Percentiles rank a stretch among this genome's conserved stretches.
Conservation (phyloP, 2,888 invertebrate species). For the Apodemia duryi region DNA sequence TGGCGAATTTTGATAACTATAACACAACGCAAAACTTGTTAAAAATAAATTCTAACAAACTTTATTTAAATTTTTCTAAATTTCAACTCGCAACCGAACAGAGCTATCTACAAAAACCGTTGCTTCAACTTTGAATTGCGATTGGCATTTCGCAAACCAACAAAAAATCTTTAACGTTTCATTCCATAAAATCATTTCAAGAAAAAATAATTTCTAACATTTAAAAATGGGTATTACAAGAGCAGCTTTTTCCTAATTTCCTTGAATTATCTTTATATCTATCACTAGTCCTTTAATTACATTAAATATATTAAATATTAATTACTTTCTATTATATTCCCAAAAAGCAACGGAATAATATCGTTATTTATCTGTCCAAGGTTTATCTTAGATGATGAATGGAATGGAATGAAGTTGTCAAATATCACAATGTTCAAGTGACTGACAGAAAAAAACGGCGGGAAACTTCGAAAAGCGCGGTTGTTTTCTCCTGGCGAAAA, state of each 20-base stretch:
- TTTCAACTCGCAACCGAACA: slow-evolving; percentile 62
- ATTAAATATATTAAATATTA: slow-evolving; percentile 3
- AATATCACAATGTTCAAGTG: no score
- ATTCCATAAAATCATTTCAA: slow-evolving; percentile 20
- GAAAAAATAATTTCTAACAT: background rate
- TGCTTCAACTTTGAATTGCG: slow-evolving; percentile 52
- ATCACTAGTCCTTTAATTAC: no score
- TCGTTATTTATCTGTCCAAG: no score
- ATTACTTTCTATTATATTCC: background rate
- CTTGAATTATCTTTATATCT: no score
- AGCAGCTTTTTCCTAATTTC: no score
- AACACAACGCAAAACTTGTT: slow-evolving; percentile 18
- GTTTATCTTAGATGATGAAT: no score
- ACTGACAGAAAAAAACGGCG: no score
- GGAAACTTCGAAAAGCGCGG: no score
- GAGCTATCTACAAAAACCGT: slow-evolving; percentile 70
- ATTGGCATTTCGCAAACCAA: slow-evolving; percentile 55
- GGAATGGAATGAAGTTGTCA: no score
- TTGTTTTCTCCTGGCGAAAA: no score
- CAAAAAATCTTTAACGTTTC: slow-evolving; percentile 42
- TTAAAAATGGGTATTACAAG: background rate
- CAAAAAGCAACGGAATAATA: no score
- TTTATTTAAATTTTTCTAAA: slow-evolving; percentile 50
- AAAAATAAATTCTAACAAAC: slow-evolving; percentile 31
- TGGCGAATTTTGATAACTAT: slow-evolving; percentile 34